Base-by-base conservation (phyloP, 1,140 invertebrate species). In the Dreissena polymorpha region DNA sequence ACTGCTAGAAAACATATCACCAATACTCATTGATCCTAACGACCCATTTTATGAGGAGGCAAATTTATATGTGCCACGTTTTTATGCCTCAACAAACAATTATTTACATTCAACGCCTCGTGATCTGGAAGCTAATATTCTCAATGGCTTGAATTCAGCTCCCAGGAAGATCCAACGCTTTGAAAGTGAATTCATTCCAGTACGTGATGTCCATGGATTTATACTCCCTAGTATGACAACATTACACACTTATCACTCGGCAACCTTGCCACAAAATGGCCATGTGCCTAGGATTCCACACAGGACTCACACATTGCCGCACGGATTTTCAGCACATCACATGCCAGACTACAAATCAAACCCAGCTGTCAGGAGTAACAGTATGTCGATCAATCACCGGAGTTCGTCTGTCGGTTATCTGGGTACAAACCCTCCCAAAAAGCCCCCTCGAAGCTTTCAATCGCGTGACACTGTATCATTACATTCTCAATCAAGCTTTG, bases 1-100 rank as follows among this genome's bases (percentile, higher is more conserved):
- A 2, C 65, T 88, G 10, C 75, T 88, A 25, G 87, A 87, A 68
- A 82, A 84, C 23, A 85, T 87, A 57, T 85, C 86, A 10, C 87
- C 81, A 16, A 83, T 76, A 57, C 65, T 77, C 25, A 69, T 64
- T 29, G 73, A 76, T 55, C 74, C 81, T 70, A 63, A 76, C 27
- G 81, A 76, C 25, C 81, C 73, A 16, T 83, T 71, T 39, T 77
- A 76, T 21, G 39, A 39, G 71, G 73, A 83, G 71, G 67, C 81
- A 25, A 76, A 70, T 53, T n/a, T 77, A n/a, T 76, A 83, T 23
- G 67, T 77, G 18, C 73, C 81, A 25, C 55, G 63, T 60, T 27
- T 83, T 18, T 74, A 76, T 50, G 64, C 74, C 29, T 71, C 68
- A 39, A 70, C 81, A 27, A 65, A 53, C 16, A 76, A 71, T 71